A percentile compares a stretch with the other conserved stretches of the same genome.
These are phyloP conservation scores for Dermatophagoides farinae DNA, from an alignment of 1,140 invertebrate genomes.

Conservation along the genomic window DNA sequence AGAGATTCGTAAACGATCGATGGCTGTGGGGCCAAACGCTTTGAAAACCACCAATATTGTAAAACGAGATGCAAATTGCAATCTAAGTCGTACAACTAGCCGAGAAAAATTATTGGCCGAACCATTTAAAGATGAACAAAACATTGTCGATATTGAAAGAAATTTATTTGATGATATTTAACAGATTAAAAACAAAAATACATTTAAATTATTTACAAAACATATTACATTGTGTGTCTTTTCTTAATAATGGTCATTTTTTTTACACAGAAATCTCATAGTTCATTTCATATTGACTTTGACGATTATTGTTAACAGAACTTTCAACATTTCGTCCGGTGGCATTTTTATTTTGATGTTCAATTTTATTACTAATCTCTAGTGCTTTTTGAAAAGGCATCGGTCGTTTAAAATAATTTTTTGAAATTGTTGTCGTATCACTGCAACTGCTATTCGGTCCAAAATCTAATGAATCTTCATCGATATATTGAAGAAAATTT, in stretches of 20 bases:
- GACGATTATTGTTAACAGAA: constrained; percentile 30
- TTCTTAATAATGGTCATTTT: no score
- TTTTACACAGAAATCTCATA: constrained; percentile 69
- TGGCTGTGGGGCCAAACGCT: no score
- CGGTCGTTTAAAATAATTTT: constrained; percentile 35
- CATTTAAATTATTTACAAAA: no score
- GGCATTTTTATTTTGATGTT: constrained; percentile 17
- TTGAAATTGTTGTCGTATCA: neutral
- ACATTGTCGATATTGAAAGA: neutral
- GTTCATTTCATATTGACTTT: constrained; percentile 80
- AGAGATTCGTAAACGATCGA: constrained; percentile 19
- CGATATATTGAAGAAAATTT: constrained; percentile 5
- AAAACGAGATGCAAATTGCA: neutral
- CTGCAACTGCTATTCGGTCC: neutral
- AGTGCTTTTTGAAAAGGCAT: constrained; percentile 78
- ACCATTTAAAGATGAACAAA: neutral
- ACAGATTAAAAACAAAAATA: neutral
- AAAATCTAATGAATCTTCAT: neutral
- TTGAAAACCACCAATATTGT: neutral
- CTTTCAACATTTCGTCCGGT: constrained; percentile 4
- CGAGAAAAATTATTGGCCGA: neutral
- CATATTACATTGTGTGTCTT: no score
- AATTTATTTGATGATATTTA: constrained; percentile 8
- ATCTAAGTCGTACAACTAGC: neutral
- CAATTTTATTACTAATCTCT: constrained; percentile 53